Conservation (phyloP, 2,113 vertebrate genomes). For the Rhea pennata region DNA sequence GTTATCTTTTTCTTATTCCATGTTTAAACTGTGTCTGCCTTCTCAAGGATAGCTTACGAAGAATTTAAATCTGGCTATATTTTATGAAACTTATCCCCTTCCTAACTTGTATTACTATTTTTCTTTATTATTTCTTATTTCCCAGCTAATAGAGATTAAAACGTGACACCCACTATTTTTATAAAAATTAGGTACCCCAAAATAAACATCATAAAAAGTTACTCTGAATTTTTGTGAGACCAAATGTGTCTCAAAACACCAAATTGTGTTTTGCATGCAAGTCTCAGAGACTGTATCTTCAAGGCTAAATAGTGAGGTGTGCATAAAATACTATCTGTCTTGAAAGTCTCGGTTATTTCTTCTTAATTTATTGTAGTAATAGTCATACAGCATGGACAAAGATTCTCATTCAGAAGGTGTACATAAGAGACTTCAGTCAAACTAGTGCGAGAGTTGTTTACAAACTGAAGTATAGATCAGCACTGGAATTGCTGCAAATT, state of each 20-base stretch:
- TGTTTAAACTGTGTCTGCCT: neutral
- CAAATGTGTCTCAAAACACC: neutral
- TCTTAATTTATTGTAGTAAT: neutral
- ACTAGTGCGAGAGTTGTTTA: neutral
- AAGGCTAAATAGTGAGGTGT: neutral
- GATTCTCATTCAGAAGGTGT: neutral
- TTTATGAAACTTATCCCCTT: neutral
- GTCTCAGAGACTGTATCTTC: neutral
- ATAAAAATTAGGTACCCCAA: neutral
- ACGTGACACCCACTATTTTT: neutral
- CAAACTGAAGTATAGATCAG: neutral
- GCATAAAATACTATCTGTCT: neutral
- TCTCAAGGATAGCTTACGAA: neutral
- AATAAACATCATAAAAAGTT: neutral
- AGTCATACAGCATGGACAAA: neutral
- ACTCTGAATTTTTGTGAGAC: neutral
- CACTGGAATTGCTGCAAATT: neutral
- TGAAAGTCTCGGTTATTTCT: neutral
- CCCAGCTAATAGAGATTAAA: neutral
- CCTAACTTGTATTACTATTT: neutral
- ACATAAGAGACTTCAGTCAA: neutral
- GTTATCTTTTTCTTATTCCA: neutral
- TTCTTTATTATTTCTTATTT: neutral
- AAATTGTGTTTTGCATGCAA: neutral
- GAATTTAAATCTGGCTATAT: neutral